Evolutionary conservation across 1,140 invertebrate genomes (phyloP).

Genomic region (Drosophila azteca): DNA sequence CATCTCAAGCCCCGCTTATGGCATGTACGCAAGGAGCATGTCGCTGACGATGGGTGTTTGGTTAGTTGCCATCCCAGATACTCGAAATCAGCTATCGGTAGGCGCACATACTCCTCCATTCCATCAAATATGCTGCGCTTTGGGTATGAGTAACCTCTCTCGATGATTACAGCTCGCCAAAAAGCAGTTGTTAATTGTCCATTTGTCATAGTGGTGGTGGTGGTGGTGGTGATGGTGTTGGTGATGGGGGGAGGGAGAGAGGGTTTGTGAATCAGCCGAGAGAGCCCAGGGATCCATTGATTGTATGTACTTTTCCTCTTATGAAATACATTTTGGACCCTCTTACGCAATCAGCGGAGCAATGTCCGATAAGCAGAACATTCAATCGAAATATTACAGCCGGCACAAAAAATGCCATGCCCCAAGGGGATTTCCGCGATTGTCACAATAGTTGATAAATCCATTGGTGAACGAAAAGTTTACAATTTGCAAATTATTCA

Average conservation of each 20-base stretch:
- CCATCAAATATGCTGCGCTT: no score
- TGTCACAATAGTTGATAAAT: conserved; percentile 9
- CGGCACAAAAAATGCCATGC: background rate
- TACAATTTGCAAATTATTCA: conserved; percentile 3
- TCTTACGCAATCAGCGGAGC: conserved; percentile 25
- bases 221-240: background rate
- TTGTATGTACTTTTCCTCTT: conserved; percentile 3
- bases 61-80: no score
- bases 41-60: background rate
- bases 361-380: conserved; percentile 34
- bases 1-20: conserved; percentile 19
- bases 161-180: conserved; percentile 38
- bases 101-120: no score
- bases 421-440: background rate
- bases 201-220: conserved; percentile 39
- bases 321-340: conserved; percentile 24
- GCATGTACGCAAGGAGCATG: no score
- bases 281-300: conserved; percentile 1
- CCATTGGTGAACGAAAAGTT: conserved; percentile 2
- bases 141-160: conserved; percentile 1
- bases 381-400: background rate
- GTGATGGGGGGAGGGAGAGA: no score
- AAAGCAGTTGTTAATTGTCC: conserved; percentile 65
- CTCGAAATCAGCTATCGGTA: no score
- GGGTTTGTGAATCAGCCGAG: conserved; percentile 59